Conservation (phyloP, 2,888 invertebrate species). For the Ypsolopha scabrella region DNA sequence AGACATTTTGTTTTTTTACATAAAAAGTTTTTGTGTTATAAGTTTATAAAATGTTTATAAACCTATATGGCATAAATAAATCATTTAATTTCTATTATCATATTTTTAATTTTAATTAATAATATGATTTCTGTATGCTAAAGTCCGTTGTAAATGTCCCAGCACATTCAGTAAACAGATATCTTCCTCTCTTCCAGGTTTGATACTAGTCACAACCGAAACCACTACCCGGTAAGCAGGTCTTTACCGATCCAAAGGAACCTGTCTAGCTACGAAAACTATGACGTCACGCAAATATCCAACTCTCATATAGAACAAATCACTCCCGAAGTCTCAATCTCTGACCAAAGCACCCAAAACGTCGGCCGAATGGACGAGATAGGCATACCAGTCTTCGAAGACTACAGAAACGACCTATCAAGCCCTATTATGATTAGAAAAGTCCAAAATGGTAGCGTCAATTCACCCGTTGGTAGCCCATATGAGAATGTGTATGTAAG, state of each 20-base stretch:
- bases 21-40: too few species aligned
- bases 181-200: conserved; percentile 36
- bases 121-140: too few species aligned
- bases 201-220: conserved; percentile 55
- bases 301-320: conserved; percentile 33
- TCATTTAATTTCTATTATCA: too few species aligned
- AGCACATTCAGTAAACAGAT: background rate
- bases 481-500: conserved; percentile 73
- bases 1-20: too few species aligned
- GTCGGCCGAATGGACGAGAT: conserved; percentile 58
- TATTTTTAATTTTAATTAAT: too few species aligned
- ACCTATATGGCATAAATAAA: too few species aligned
- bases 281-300: conserved; percentile 34
- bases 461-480: conserved; percentile 51
- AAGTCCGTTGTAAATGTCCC: too few species aligned
- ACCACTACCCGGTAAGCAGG: conserved; percentile 29
- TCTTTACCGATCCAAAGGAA: conserved; percentile 48
- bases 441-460: conserved; percentile 22
- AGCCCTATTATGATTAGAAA: conserved; percentile 58
- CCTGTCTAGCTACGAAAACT: conserved; percentile 69
- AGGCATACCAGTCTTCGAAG: conserved; percentile 54
- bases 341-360: conserved; percentile 37
- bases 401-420: conserved; percentile 40
- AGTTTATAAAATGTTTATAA: too few species aligned
- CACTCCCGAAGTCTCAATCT: conserved; percentile 42